Evolutionary conservation across 2,888 invertebrate species (phyloP), one percentile per base, ranked within the genome.

Genomic region (Dynastes hyllus): DNA sequence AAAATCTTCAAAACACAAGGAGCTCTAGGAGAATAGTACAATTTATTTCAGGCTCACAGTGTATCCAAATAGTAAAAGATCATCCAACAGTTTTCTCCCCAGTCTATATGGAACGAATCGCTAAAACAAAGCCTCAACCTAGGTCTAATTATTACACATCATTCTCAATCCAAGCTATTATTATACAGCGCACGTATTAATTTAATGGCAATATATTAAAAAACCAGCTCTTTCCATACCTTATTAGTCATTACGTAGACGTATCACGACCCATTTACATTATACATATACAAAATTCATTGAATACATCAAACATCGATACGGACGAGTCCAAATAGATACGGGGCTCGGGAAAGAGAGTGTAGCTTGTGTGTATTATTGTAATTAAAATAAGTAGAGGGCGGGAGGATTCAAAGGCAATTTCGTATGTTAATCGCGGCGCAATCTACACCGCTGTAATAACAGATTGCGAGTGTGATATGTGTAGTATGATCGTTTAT

Each of bases 381-480:
- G 66, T 67, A 67, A 67, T 67, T 67, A 67, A 9, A 67, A 67
- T 67, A 67, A 67, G 66, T 67, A 67, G 66, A 67, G 66, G 45
- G 66, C 66, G 66, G 66, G 40, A 6, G 22, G 22, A 45, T 67
- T 40, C 45, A 22, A 45, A 22, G 16, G 66, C 66, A 67, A 67
- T 67, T 67, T 67, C 66, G 22, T 67, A 67, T 67, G 66, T 67
- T 40, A 67, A 67, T 67, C 66, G 66, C 37, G 45, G 16, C 40
- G 66, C 66, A 40, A 67, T 67, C 66, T 67, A 16, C 40, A 50
- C 45, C 40, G 66, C 55, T 58, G 55, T 67, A 67, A 67, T 67
- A 45, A 67, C 45, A 67, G 66, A 40, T 40, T 8, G 40, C 45
- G 45, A 22, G 45, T 67, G 66, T 22, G 66, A 67, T 45, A 40